These are phyloP conservation scores for Thymallus thymallus DNA, from an alignment of 2,113 vertebrate species.

Conservation along the genomic window DNA sequence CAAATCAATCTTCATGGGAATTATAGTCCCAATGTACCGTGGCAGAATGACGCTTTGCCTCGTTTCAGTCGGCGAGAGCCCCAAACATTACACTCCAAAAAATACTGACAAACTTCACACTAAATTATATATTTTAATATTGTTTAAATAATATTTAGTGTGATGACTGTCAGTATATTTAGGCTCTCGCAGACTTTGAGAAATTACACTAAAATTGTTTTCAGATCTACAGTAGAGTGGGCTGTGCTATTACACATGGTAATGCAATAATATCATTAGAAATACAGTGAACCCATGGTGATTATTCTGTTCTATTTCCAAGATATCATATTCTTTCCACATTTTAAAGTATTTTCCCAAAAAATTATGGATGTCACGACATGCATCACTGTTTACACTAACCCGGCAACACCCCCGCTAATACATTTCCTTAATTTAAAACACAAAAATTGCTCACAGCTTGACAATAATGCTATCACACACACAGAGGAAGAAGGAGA, in stretches of 20 bases:
- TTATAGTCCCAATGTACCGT: constrained; percentile 29
- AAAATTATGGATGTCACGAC: too few relatives aligned
- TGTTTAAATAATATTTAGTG: neutral
- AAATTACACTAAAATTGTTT: too few relatives aligned
- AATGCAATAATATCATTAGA: too few relatives aligned
- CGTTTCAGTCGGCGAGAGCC: neutral
- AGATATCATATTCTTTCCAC: too few relatives aligned
- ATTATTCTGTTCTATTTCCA: neutral
- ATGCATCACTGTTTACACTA: too few relatives aligned
- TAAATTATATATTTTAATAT: too few relatives aligned
- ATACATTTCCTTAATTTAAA: constrained; percentile 77
- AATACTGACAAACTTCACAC: neutral
- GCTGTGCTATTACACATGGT: neutral
- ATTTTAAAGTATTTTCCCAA: too few relatives aligned
- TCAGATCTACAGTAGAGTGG: neutral
- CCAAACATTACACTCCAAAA: neutral
- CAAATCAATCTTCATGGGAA: constrained; percentile 22
- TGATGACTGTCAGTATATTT: neutral
- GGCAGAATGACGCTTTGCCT: neutral
- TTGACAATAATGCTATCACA: constrained; percentile 71
- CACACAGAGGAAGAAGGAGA: constrained; percentile 51
- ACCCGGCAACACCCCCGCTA: constrained; percentile 23
- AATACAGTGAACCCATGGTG: neutral
- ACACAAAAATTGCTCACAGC: constrained; percentile 70
- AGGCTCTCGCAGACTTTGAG: neutral